Evolutionary conservation across 2,888 invertebrate genomes (phyloP).

Genomic region (Atethmia centrago): DNA sequence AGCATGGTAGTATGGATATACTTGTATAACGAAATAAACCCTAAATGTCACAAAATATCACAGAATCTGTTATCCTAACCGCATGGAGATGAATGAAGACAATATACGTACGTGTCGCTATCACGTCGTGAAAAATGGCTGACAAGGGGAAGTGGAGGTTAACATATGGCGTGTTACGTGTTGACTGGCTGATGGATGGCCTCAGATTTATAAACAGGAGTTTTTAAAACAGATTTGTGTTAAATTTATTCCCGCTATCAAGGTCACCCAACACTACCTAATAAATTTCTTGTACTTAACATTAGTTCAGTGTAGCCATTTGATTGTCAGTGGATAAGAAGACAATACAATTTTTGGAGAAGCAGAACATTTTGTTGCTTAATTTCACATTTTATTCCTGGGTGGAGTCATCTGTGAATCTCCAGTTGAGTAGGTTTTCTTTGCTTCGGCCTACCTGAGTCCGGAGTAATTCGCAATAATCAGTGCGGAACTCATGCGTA

Average conservation of each 20-base stretch:
- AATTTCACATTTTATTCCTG: too few relatives aligned
- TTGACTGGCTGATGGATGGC: slow-evolving; percentile 8
- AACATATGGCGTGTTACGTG: slow-evolving; percentile 13
- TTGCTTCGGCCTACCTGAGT: too few relatives aligned
- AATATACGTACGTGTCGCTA: slow-evolving; percentile 1
- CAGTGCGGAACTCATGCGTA: too few relatives aligned
- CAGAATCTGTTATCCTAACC: background rate
- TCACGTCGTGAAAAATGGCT: slow-evolving; percentile 25
- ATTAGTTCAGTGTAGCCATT: too few relatives aligned
- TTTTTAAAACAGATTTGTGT: background rate
- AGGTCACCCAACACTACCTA: background rate
- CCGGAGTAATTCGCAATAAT: too few relatives aligned
- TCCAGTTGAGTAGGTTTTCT: too few relatives aligned
- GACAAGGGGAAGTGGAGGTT: slow-evolving; percentile 19
- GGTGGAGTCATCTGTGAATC: too few relatives aligned
- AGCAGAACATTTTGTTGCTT: too few relatives aligned
- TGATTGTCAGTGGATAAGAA: too few relatives aligned
- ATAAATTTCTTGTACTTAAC: too few relatives aligned
- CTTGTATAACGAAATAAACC: background rate
- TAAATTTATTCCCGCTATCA: background rate
- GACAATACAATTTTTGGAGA: background rate
- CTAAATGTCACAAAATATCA: background rate
- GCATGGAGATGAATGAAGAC: slow-evolving; percentile 25
- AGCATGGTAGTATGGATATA: too few relatives aligned
- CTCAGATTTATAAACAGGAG: slow-evolving; percentile 1